phyloP scores from a whole-genome alignment of 2,797 vertebrate genomes.

The Loris lydekkerianus region DNA sequence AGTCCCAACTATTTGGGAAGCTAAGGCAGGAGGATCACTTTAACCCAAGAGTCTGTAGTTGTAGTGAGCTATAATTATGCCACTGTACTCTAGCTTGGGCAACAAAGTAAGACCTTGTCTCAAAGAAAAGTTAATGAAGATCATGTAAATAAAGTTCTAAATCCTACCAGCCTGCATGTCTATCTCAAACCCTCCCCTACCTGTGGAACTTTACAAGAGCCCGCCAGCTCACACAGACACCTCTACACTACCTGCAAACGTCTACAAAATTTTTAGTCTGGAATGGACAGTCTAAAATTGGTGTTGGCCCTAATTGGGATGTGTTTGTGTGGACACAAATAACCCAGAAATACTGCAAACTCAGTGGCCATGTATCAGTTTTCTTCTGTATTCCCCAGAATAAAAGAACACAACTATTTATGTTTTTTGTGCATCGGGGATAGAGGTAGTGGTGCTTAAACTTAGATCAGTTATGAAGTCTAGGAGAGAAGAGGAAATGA shows the following conservation, averaged over 20 bases:
- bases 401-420: background rate
- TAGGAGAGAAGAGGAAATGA: background rate
- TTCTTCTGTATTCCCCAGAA: background rate
- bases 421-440: conserved; percentile 35
- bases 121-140: background rate
- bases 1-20: background rate
- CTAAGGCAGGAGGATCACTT: background rate
- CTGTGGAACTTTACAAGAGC: background rate
- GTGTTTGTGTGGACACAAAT: background rate
- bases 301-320: background rate
- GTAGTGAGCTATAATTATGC: background rate
- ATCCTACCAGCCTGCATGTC: background rate
- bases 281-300: background rate
- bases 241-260: background rate
- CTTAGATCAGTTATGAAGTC: background rate
- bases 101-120: background rate
- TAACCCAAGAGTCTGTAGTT: background rate
- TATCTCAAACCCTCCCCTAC: background rate
- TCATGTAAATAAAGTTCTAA: background rate
- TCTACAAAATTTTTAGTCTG: background rate
- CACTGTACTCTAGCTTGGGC: background rate
- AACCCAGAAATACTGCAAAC: background rate
- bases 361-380: background rate
- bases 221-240: background rate
- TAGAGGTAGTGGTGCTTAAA: background rate